Conservation (phyloP, 2,888 invertebrate species). For the Melikaiella ostensackeni region DNA sequence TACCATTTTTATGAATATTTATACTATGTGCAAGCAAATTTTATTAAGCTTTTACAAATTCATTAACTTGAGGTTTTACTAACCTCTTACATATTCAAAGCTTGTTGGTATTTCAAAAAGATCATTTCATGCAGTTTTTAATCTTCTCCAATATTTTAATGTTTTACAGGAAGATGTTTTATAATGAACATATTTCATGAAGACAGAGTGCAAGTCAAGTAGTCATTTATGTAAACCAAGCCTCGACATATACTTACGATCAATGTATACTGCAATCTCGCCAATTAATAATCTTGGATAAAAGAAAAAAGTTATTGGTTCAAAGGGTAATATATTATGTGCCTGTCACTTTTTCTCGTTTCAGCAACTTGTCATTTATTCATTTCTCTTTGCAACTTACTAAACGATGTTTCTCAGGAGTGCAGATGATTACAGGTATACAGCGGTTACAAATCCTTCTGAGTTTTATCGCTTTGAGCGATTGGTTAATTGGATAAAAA, state of each 20-base stretch:
- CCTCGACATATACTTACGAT: not conserved
- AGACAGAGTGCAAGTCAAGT: not conserved
- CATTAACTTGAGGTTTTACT: conserved; percentile 10
- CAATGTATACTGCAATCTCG: conserved; percentile 15
- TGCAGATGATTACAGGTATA: not conserved
- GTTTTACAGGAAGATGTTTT: conserved; percentile 9
- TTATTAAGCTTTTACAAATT: not conserved
- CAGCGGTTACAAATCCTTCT: conserved; percentile 14
- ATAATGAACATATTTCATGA: not conserved
- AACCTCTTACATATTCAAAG: conserved; percentile 7
- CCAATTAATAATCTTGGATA: conserved; percentile 32
- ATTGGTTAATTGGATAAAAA: conserved; percentile 57
- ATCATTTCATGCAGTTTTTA: not conserved
- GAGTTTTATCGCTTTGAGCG: conserved; percentile 50
- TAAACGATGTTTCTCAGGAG: conserved; percentile 14
- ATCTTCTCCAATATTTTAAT: not conserved
- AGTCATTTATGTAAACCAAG: no score
- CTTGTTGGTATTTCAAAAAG: conserved; percentile 1
- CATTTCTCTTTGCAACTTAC: conserved; percentile 6
- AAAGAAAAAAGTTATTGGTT: conserved; percentile 24
- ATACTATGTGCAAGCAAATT: not conserved
- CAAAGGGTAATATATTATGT: conserved; percentile 7
- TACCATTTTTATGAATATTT: not conserved
- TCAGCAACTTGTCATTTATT: conserved; percentile 13
- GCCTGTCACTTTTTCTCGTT: conserved; percentile 19